A percentile compares a stretch with the other conserved stretches of the same genome.
Evolutionary conservation across 2,797 vertebrate species (phyloP).

Genomic region (Rhynchotus rufescens): DNA sequence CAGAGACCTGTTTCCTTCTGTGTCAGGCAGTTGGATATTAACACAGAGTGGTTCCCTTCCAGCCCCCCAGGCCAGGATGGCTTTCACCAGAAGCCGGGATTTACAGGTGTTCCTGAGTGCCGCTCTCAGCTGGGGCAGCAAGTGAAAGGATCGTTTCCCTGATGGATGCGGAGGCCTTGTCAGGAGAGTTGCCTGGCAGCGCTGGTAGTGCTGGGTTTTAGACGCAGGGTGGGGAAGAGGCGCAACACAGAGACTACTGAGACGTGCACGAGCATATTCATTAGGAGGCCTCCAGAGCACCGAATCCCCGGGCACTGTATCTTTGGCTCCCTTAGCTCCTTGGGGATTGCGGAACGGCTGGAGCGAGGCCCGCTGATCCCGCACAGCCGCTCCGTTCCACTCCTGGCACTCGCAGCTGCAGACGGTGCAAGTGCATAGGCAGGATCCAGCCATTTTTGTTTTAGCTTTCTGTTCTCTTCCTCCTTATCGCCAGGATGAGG

Average conservation of each 20-base stretch:
- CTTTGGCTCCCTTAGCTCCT: neutral
- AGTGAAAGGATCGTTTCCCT: neutral
- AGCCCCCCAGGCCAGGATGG: neutral
- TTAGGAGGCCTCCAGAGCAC: neutral
- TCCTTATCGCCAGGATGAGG: neutral
- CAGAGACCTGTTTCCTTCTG: neutral
- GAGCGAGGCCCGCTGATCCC: neutral
- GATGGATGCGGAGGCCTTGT: neutral
- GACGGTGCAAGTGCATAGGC: neutral
- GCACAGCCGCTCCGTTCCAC: neutral
- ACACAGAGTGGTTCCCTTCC: conserved; percentile 34
- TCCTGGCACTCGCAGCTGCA: neutral
- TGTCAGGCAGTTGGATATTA: neutral
- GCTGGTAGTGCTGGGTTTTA: neutral
- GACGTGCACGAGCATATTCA: neutral
- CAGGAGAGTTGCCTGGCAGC: conserved; percentile 45
- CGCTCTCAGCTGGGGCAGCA: neutral
- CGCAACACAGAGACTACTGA: conserved; percentile 2
- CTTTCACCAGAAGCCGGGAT: conserved; percentile 13
- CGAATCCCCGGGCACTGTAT: neutral
- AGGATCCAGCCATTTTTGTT: neutral
- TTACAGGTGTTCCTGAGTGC: neutral
- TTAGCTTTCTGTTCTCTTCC: neutral
- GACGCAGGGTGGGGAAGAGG: neutral
- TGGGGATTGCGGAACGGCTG: neutral